Evolutionary conservation across 2,888 invertebrate genomes (phyloP), one percentile per base, ranked within the genome.

Genomic region (Galeruca laticollis): DNA sequence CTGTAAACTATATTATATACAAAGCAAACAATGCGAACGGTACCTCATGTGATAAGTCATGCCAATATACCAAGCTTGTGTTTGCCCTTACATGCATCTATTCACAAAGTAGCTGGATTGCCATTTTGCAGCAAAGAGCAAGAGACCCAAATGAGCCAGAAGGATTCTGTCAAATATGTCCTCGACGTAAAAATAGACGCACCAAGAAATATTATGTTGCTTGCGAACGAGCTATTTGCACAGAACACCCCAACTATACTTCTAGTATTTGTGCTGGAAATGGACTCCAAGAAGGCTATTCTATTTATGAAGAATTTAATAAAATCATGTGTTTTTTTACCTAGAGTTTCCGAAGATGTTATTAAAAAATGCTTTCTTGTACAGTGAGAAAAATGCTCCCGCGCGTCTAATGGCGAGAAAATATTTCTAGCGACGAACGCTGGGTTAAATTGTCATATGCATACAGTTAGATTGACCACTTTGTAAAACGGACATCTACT

Each of bases 141-240:
- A 51, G 18, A 51, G 8, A 51, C 18, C 51, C 51, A 51, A 51
- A 51, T 51, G 51, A 51, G n/a, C n/a, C n/a, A 51, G 51, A 51
- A 51, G 18, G 51, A 51, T 51, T 51, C 18, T 51, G 18, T 51
- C 51, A 51, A 51, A 15, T 51, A 18, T 51, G 51, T 18, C 51
- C 51, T 51, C 51, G 51, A n/a, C 51, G 51, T 18, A 51, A 51
- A 51, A 51, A 51, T 20, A 51, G 51, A 20, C 51, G 51, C 10
- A 51, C 51, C 54, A 54, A 54, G 54, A 54, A 26, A 54, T 54
- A 21, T 10, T 54, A 26, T 54, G 26, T 26, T 54, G 10, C 54
- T 13, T 54, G 54, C 26, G 26, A 54, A 54, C 54, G 26, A n/a
- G n/a, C 54, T 54, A 54, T 54, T 54, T n/a, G 54, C 54, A 54